Evolutionary conservation across 2,797 vertebrate species (phyloP).

Genomic region (Eulemur albifrons): DNA sequence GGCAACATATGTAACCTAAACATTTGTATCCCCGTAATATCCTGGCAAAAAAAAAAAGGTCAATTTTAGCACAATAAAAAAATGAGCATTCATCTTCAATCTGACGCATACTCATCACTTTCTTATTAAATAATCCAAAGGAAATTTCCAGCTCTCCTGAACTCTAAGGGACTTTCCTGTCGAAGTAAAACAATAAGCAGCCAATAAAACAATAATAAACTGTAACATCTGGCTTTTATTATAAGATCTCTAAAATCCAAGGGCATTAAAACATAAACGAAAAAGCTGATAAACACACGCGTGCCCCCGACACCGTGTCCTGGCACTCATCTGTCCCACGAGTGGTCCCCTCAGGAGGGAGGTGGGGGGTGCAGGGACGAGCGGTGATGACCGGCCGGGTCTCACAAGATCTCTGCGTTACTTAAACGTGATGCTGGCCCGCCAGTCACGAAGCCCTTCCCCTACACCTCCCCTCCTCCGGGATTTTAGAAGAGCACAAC

Average conservation of each 20-base stretch:
- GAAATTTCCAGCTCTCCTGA: neutral
- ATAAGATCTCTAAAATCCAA: neutral
- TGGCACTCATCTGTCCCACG: neutral
- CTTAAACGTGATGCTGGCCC: neutral
- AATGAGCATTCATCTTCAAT: neutral
- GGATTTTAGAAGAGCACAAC: neutral
- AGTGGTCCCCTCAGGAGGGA: fast-evolving
- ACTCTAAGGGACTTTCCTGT: neutral
- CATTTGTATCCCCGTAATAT: no score
- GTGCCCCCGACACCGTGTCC: fast-evolving
- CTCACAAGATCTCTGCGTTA: neutral
- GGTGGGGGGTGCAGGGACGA: neutral
- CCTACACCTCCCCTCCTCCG: neutral
- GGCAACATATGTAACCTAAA: no score
- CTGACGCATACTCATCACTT: neutral
- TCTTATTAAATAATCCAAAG: neutral
- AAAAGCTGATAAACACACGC: fast-evolving
- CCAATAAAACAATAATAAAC: neutral
- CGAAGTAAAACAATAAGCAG: neutral
- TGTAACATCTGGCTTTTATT: neutral
- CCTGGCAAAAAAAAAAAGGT: neutral
- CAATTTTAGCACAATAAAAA: neutral
- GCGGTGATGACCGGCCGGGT: neutral
- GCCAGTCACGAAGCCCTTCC: neutral
- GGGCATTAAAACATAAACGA: neutral